Percentiles rank a stretch among this genome's conserved stretches.
These are phyloP conservation scores for Noctua pronuba DNA, from an alignment of 2,888 invertebrate species.

Conservation along the genomic window DNA sequence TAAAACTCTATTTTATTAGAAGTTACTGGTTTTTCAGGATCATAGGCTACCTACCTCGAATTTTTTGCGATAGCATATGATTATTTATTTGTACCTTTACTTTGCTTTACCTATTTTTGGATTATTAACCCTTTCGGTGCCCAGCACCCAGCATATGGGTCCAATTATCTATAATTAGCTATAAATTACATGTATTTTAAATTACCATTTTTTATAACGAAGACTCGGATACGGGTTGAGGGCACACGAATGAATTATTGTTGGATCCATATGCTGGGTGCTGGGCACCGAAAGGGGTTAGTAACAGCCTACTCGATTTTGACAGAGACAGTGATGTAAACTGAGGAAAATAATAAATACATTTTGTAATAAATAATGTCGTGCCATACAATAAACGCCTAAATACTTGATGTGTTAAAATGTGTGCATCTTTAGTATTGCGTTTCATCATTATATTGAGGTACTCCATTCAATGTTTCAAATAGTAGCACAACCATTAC, in stretches of 20 bases:
- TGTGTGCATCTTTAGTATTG: constrained; percentile 46
- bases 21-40: background rate
- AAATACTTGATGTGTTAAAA: constrained; percentile 32
- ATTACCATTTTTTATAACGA: too few species aligned
- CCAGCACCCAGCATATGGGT: too few species aligned
- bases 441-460: constrained; percentile 51
- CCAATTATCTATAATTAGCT: too few species aligned
- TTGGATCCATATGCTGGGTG: too few species aligned
- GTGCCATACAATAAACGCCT: constrained; percentile 29
- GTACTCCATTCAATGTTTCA: constrained; percentile 55
- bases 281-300: too few species aligned
- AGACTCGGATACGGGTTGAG: too few species aligned
- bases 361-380: constrained; percentile 41
- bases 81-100: background rate
- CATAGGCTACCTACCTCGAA: background rate
- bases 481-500: constrained; percentile 61
- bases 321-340: background rate
- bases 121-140: too few species aligned
- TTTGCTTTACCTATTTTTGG: background rate
- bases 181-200: too few species aligned
- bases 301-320: background rate
- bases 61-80: background rate
- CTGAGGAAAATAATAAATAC: background rate
- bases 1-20: background rate
- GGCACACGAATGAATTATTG: too few species aligned